Base-by-base conservation (phyloP, 1,140 invertebrate species). In the Dinoponera quadriceps region DNA sequence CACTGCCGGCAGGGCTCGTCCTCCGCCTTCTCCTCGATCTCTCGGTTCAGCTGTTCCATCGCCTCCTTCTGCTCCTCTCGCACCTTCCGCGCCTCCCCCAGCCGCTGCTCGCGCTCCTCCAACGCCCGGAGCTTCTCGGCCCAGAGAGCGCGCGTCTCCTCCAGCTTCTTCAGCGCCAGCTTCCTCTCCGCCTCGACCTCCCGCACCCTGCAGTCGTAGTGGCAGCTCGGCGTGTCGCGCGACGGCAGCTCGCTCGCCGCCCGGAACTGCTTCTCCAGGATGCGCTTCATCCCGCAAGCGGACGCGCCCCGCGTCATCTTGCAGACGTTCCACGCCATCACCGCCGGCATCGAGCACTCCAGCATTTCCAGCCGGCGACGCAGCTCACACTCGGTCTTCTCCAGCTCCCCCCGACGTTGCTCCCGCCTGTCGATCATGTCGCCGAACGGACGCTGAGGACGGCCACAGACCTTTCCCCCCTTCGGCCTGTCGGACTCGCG, bases 261-360 rank as follows among this genome's bases (percentile, higher is more conserved):
- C 51, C 88, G 81, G 22, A 92, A 89, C 25, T 88, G 91, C 60
- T 91, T 87, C 72, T 92, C 83, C 16, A 94, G 33, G 16, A 91
- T 62, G 3, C 82, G 78, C 1, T 59, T 54, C 0, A 84, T 18
- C 80, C 16, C 66, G 18, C 85, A 72, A 33, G 78, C 29, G 38
- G 75, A 48, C 51, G 33, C 5, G 38, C 72, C 54, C 74, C 85
- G 80, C 0, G 86, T 33, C 85, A 86, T 91, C 59, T 91, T 90
- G 90, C 92, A 94, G 38, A 96, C 94, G 82, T 96, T 95, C 94
- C 94, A 97, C 25, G 95, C 93, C 74, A 96, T 94, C 51, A 97
- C 89, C 0, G 96, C 95, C 0, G 97, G 96, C 77, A 97, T 94
- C 0, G 95, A 95, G 65, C 94, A 95, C 83, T 97, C 95, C 55